Base-by-base conservation (phyloP, 2,797 vertebrate species). In the Buphagus erythrorhynchus region DNA sequence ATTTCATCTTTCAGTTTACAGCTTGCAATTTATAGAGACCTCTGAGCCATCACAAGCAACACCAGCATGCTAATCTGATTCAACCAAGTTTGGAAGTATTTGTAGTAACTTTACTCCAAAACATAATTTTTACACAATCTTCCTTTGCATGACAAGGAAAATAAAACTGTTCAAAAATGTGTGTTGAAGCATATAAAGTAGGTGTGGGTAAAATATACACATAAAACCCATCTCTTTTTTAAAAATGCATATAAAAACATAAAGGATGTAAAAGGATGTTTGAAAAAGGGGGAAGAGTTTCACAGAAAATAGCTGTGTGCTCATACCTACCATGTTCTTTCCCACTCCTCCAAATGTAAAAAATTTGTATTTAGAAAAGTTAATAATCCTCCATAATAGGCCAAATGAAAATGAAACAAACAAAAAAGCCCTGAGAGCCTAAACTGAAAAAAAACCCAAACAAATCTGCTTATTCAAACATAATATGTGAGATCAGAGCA, bases 301-400 rank as follows among this genome's bases (percentile, higher is more conserved):
- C 10, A 40, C 3, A 51, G 40, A 43, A 67, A 67, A 51, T 4
- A 62, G 3, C 4, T 46, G 9, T 36, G 9, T 10, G 9, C 29
- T 66, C 74, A 40, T 12, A 25, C 3, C 8, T 54, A 20, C n/a
- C 4, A 12, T 42, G 5, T 58, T 61, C 36, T 73, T 82, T 10
- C 5, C 8, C 4, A 18, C 3, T 77, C 0, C 22, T 8, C 0
- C 6, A 46, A 38, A 62, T 40, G 8, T 25, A 52, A 25, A 63
- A 63, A 54, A 40, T 16, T 1, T 28, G 1, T 24, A 29, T 58
- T 63, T 43, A 43, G 5, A 49, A 66, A 35, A 36, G 16, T 40
- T 66, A 49, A 46, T 19, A 8, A n/a, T 25, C 8, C n/a, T 82
- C 10, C 7, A 16, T 15, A 46, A 26, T 5, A 35, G 2, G 3